Percentiles rank a stretch among this genome's conserved stretches.
phyloP scores from a whole-genome alignment of 2,113 vertebrate species.

The Coptodon rendalli region DNA sequence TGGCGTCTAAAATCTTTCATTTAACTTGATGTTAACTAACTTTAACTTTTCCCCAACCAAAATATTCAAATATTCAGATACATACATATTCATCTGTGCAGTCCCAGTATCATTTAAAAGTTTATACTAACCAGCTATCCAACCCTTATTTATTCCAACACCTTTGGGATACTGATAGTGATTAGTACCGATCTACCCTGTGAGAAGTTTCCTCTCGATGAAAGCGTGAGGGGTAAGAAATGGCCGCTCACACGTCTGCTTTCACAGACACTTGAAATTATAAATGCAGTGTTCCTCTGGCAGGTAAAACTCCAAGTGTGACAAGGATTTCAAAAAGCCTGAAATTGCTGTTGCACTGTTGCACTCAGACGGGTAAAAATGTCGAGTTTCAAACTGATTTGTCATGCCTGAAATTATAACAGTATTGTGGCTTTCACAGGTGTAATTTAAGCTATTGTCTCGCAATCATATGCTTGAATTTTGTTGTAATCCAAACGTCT shows the following conservation, averaged over 20 bases:
- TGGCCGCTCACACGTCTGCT: neutral
- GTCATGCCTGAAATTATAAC: neutral
- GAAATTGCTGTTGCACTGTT: conserved; percentile 1
- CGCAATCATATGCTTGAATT: neutral
- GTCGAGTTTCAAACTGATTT: neutral
- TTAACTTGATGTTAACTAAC: neutral
- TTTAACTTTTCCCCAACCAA: neutral
- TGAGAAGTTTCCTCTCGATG: neutral
- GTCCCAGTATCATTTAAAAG: neutral
- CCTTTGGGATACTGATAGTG: neutral
- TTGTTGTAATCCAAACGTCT: neutral
- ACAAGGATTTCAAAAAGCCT: neutral
- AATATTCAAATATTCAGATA: neutral
- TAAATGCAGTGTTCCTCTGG: neutral
- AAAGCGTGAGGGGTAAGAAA: neutral
- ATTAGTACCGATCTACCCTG: neutral
- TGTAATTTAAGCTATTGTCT: neutral
- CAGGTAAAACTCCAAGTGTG: neutral
- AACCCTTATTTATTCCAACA: neutral
- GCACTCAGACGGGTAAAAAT: neutral
- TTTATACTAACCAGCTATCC: neutral
- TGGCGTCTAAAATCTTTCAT: neutral
- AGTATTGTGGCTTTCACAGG: neutral
- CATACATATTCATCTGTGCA: neutral
- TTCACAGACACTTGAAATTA: neutral